phyloP scores from a whole-genome alignment of 2,113 vertebrate species.

The Brienomyrus brachyistius region DNA sequence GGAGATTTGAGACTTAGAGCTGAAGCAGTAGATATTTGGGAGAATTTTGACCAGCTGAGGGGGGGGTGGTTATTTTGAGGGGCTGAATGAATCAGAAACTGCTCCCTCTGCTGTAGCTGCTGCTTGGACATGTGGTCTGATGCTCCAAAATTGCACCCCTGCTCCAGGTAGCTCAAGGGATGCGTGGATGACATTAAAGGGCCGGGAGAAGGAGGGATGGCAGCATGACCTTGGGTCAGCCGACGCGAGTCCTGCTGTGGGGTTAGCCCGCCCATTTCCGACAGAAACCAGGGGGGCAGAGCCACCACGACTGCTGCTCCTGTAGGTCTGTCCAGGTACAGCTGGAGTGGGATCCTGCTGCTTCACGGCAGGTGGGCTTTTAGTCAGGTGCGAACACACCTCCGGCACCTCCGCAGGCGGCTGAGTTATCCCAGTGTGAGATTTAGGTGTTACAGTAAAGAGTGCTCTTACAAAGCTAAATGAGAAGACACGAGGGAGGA shows the following conservation, averaged over 20 bases:
- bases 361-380: constrained; percentile 46
- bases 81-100: no score
- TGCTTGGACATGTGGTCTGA: constrained; percentile 82
- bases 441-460: constrained; percentile 64
- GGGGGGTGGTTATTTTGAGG: no score
- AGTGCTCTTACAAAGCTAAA: not conserved
- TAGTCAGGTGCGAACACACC: constrained; percentile 43
- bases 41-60: no score
- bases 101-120: constrained; percentile 86
- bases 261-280: constrained; percentile 24
- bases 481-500: not conserved
- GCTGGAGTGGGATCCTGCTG: constrained; percentile 41
- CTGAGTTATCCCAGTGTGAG: constrained; percentile 60
- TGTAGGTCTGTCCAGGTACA: constrained; percentile 40
- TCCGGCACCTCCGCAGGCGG: constrained; percentile 48
- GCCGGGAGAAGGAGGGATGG: constrained; percentile 50
- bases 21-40: no score
- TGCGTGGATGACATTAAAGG: constrained; percentile 52
- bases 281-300: constrained; percentile 53
- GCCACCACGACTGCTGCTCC: constrained; percentile 46
- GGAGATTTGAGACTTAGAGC: no score
- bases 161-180: constrained; percentile 45
- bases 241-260: constrained; percentile 25
- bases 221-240: constrained; percentile 38
- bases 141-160: constrained; percentile 41